These are phyloP conservation scores for Gopherus evgoodei DNA, from an alignment of 2,113 vertebrate genomes.

Conservation along the genomic window DNA sequence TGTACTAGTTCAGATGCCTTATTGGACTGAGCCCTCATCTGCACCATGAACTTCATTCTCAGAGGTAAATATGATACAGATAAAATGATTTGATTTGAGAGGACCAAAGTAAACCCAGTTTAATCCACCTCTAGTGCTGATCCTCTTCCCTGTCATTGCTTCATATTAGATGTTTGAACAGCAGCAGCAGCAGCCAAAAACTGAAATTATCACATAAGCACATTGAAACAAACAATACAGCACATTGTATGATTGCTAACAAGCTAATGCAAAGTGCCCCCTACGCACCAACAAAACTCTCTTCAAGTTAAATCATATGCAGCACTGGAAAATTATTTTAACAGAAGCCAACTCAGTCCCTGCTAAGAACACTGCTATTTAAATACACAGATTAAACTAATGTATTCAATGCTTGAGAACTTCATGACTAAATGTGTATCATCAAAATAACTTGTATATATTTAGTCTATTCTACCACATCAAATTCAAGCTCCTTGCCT, in stretches of 20 bases:
- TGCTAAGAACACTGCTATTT: not conserved
- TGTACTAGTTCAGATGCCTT: not conserved
- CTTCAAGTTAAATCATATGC: not conserved
- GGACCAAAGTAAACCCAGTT: not conserved
- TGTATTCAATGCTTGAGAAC: not conserved
- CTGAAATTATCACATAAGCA: not conserved
- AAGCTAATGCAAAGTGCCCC: not conserved
- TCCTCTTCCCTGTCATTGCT: not conserved
- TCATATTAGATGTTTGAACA: not conserved
- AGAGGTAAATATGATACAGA: not conserved
- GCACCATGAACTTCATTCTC: not conserved
- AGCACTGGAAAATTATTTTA: not conserved
- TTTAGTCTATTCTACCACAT: not conserved
- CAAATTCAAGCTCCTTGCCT: not conserved
- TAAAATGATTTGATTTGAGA: not conserved
- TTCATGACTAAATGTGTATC: not conserved
- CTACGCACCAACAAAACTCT: not conserved
- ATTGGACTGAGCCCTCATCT: not conserved
- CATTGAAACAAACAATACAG: not conserved
- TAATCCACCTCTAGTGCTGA: not conserved
- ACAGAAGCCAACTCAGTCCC: not conserved
- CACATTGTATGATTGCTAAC: not conserved
- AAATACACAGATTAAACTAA: not conserved
- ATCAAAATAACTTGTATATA: not conserved
- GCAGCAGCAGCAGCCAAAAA: not conserved